These are phyloP conservation scores for Druon quercuslanigerum DNA, from an alignment of 1,140 invertebrate species.

Conservation along the genomic window DNA sequence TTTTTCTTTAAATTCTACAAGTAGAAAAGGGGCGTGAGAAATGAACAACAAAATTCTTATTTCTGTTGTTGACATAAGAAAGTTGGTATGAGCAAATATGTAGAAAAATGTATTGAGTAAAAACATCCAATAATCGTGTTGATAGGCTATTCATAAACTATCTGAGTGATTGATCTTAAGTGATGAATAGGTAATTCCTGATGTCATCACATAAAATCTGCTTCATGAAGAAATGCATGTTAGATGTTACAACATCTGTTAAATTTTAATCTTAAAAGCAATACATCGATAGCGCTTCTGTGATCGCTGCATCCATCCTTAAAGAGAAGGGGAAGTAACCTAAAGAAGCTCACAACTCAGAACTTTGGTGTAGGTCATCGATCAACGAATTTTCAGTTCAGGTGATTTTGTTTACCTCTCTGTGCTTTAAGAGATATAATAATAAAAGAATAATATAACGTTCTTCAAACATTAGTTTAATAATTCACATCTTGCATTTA, in stretches of 20 bases:
- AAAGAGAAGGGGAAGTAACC: slow-evolving; percentile 50
- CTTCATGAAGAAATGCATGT: slow-evolving; percentile 17
- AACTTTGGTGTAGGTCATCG: slow-evolving; percentile 43
- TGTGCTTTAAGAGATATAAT: not conserved
- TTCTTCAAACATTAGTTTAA: too few species aligned
- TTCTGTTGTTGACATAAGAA: too few species aligned
- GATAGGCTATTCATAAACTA: not conserved
- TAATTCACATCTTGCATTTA: not conserved
- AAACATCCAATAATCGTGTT: not conserved
- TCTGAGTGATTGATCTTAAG: not conserved
- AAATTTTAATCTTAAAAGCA: not conserved
- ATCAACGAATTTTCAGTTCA: not conserved
- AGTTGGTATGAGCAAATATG: too few species aligned
- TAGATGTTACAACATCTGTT: slow-evolving; percentile 11
- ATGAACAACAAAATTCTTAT: too few species aligned
- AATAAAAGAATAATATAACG: too few species aligned
- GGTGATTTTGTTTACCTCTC: not conserved
- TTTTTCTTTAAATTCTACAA: too few species aligned
- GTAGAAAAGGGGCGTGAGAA: too few species aligned
- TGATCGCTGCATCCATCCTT: slow-evolving; percentile 53
- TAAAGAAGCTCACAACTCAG: slow-evolving; percentile 45
- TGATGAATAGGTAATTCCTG: slow-evolving; percentile 28
- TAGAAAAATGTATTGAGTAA: not conserved
- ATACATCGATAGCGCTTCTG: not conserved
- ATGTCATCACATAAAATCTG: slow-evolving; percentile 23